Conservation (phyloP, 2,888 invertebrate species). For the Junonia oenone region DNA sequence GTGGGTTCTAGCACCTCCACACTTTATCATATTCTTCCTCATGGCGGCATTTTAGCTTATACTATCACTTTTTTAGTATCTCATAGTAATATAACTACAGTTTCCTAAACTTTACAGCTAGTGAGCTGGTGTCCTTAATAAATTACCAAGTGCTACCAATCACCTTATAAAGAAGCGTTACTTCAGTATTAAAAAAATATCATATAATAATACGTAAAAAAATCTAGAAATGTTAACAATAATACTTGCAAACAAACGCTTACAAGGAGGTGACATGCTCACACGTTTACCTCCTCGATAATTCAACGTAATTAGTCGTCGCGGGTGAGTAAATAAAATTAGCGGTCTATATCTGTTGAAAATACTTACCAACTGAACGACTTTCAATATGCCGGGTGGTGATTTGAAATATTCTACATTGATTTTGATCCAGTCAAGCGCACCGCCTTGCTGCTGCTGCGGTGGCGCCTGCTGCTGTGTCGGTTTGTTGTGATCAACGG, state of each 20-base stretch:
- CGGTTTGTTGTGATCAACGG: slow-evolving; percentile 84
- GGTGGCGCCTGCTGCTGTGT: slow-evolving; percentile 64
- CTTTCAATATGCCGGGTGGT: slow-evolving; percentile 89
- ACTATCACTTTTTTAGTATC: neutral
- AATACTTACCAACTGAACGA: slow-evolving; percentile 87
- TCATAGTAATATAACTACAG: neutral
- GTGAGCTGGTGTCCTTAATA: slow-evolving; percentile 2
- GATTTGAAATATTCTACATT: slow-evolving; percentile 90
- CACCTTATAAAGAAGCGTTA: neutral
- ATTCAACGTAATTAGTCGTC: slow-evolving; percentile 14
- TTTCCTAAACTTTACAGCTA: neutral
- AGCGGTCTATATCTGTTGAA: slow-evolving; percentile 4
- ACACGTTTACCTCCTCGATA: slow-evolving; percentile 7
- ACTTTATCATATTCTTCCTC: neutral
- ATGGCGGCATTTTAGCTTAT: neutral
- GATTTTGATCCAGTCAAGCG: slow-evolving; percentile 85
- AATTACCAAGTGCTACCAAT: neutral
- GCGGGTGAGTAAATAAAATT: slow-evolving; percentile 19
- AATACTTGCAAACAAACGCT: neutral
- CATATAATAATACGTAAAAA: neutral
- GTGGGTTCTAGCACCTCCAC: slow-evolving; percentile 3
- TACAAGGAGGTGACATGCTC: slow-evolving; percentile 4
- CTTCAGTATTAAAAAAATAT: too few relatives aligned
- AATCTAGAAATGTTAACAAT: neutral
- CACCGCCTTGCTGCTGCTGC: slow-evolving; percentile 72